These are phyloP conservation scores for Marmota flaviventris DNA, from an alignment of 2,113 vertebrate species.

Conservation along the genomic window DNA sequence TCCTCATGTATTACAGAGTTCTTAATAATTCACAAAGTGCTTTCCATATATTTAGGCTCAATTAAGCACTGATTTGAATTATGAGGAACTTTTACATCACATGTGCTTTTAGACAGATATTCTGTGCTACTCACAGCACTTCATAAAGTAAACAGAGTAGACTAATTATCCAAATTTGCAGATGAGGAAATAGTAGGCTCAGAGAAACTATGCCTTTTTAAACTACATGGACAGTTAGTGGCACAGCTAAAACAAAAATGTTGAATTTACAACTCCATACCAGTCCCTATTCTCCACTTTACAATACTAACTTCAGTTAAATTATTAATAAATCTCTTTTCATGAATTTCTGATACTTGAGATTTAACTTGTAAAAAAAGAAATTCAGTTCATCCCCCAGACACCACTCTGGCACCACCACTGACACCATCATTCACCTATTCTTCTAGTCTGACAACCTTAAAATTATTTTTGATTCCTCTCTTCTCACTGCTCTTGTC, in stretches of 20 bases:
- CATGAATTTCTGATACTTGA: constrained; percentile 38
- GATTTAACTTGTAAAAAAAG: constrained; percentile 16
- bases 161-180: not conserved
- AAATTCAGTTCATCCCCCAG: not conserved
- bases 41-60: constrained; percentile 26
- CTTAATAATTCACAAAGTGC: constrained; percentile 2
- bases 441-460: not conserved
- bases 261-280: constrained; percentile 10
- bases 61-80: not conserved
- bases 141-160: not conserved
- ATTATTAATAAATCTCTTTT: not conserved
- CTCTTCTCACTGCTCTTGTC: not conserved
- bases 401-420: not conserved
- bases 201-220: constrained; percentile 1
- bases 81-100: not conserved
- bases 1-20: constrained; percentile 3
- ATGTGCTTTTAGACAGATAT: not conserved
- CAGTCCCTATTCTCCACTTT: not conserved
- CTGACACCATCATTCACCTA: not conserved
- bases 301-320: constrained; percentile 25
- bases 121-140: not conserved
- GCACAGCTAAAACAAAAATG: not conserved
- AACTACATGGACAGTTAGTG: not conserved
- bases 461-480: constrained; percentile 41
- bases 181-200: not conserved